A percentile compares a stretch with the other conserved stretches of the same genome.
These are phyloP conservation scores for Uropsilus gracilis DNA, from an alignment of 2,113 vertebrate species.

Conservation along the genomic window DNA sequence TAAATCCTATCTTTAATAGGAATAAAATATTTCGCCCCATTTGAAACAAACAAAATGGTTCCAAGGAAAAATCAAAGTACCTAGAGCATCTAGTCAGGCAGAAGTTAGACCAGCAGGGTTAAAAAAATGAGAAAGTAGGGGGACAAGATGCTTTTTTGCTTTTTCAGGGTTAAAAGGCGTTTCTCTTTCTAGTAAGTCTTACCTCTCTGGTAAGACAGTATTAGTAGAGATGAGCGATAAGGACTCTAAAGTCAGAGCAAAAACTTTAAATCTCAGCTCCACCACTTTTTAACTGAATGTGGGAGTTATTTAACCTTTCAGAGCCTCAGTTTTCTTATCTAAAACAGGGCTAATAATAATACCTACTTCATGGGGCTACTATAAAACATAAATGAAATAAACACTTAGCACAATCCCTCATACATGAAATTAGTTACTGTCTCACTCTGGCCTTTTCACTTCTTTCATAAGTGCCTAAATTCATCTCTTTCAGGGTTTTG, in stretches of 20 bases:
- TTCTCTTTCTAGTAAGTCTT: background rate
- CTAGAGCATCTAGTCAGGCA: background rate
- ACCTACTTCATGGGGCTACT: background rate
- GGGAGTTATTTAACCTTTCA: background rate
- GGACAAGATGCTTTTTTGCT: background rate
- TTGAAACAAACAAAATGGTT: background rate
- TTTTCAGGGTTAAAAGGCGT: background rate
- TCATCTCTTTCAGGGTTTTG: background rate
- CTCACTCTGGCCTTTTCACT: background rate
- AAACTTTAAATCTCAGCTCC: background rate
- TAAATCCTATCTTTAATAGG: background rate
- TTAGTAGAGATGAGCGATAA: background rate
- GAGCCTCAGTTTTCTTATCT: constrained; percentile 1
- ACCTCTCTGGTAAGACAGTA: background rate
- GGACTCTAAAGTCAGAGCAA: background rate
- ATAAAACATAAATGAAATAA: constrained; percentile 11
- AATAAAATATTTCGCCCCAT: background rate
- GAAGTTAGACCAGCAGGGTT: background rate
- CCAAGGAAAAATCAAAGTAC: background rate
- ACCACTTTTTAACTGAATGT: background rate
- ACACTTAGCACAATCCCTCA: background rate
- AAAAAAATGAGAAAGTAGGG: background rate
- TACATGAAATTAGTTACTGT: too few species aligned
- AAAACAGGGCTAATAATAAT: background rate
- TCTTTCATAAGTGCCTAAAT: background rate